Percentiles rank a stretch among this genome's conserved stretches.
phyloP scores from a whole-genome alignment of 1,140 invertebrate genomes.

The Papilio helenus region DNA sequence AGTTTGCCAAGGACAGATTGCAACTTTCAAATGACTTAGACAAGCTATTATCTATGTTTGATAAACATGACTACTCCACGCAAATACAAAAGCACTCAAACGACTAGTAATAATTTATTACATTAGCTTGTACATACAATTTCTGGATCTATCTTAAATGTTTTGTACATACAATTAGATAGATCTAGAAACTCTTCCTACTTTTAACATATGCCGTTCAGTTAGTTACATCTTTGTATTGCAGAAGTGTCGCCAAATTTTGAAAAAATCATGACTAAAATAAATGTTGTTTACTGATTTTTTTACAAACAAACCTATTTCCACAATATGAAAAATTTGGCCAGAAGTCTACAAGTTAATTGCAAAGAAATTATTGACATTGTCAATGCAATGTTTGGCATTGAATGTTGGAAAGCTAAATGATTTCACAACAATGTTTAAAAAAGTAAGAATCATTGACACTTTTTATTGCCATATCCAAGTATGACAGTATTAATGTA shows the following conservation, averaged over 20 bases:
- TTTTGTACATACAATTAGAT: not conserved
- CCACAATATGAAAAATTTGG: not conserved
- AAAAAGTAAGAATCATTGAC: not conserved
- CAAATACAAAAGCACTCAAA: constrained; percentile 18
- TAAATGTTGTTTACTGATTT: not conserved
- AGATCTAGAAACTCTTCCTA: not conserved
- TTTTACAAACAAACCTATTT: not conserved
- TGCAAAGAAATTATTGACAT: not conserved
- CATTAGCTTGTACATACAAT: not conserved
- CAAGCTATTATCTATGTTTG: constrained; percentile 20
- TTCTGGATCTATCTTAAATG: too few species aligned
- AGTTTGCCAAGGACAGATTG: constrained; percentile 10
- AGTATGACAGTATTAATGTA: not conserved
- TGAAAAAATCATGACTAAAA: not conserved
- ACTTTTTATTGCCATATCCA: not conserved
- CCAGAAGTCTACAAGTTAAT: not conserved
- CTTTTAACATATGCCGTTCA: not conserved
- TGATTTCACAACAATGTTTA: not conserved
- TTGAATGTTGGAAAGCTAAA: not conserved
- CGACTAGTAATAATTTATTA: not conserved
- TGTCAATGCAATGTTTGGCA: not conserved
- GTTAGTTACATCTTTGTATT: not conserved
- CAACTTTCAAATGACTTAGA: constrained; percentile 24
- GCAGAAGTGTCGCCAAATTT: not conserved
- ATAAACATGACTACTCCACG: not conserved